Conservation (phyloP, 2,797 vertebrate species). For the Hemitrygon akajei region DNA sequence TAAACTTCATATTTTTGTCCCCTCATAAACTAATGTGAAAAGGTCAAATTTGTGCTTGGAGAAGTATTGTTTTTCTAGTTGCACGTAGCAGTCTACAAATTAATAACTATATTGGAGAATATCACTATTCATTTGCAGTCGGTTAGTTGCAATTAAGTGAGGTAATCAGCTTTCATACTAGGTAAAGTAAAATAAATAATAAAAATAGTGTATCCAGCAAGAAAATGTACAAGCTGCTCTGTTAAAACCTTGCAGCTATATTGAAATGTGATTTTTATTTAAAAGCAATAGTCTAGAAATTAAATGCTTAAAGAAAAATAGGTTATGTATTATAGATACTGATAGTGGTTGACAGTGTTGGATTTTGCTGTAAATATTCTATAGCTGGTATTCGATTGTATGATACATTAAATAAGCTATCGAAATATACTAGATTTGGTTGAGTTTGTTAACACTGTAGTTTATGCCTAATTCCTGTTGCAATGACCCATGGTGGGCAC, state of each 20-base stretch:
- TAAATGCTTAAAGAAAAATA: not conserved
- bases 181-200: too few relatives aligned
- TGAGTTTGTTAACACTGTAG: not conserved
- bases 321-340: not conserved
- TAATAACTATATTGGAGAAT: not conserved
- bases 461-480: not conserved
- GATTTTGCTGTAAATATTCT: not conserved
- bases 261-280: conserved; percentile 14
- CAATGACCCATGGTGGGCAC: not conserved
- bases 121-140: too few relatives aligned
- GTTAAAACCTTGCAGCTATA: too few relatives aligned
- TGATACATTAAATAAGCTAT: not conserved
- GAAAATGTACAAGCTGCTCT: too few relatives aligned
- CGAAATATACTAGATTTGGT: not conserved
- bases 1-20: not conserved
- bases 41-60: not conserved
- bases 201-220: too few relatives aligned
- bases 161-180: too few relatives aligned
- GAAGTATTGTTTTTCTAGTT: not conserved
- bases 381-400: not conserved
- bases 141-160: too few relatives aligned
- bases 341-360: not conserved
- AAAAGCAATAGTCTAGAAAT: not conserved
- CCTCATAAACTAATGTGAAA: not conserved
- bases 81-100: too few relatives aligned